phyloP scores from a whole-genome alignment of 2,797 vertebrate genomes.

The Centroberyx gerrardi region DNA sequence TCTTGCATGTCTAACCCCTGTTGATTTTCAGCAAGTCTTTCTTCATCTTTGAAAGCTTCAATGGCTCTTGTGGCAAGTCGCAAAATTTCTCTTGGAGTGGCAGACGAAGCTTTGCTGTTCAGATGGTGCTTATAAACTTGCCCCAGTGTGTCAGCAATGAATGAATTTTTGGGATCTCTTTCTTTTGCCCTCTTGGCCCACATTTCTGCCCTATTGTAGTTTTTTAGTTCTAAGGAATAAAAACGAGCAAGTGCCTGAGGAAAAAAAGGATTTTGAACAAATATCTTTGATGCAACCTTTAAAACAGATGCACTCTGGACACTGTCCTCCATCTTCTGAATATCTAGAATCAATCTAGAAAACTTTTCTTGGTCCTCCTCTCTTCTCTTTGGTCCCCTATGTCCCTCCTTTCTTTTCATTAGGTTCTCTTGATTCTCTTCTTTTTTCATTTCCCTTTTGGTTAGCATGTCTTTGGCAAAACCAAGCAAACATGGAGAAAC shows the following conservation, averaged over 20 bases:
- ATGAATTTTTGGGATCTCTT: conserved; percentile 30
- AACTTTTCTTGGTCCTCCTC: neutral
- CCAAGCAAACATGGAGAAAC: neutral
- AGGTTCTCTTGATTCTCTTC: neutral
- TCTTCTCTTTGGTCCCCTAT: fast-evolving
- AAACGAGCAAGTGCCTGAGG: conserved; percentile 52
- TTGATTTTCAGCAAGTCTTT: conserved; percentile 40
- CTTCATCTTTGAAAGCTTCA: conserved; percentile 39
- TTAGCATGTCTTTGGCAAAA: conserved; percentile 57
- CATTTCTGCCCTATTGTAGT: neutral
- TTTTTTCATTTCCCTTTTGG: conserved; percentile 26
- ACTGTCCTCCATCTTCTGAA: neutral
- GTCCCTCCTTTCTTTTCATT: too few species aligned
- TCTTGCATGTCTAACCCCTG: fast-evolving
- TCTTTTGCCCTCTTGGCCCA: conserved; percentile 4
- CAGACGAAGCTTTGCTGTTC: fast-evolving
- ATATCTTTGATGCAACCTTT: fast-evolving
- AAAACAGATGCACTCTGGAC: conserved; percentile 9
- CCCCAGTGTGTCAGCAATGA: conserved; percentile 59
- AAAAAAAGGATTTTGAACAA: neutral
- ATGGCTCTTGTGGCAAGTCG: neutral
- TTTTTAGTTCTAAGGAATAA: neutral
- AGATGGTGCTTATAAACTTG: conserved; percentile 55
- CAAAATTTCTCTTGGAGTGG: neutral
- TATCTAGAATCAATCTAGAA: conserved; percentile 52